A percentile compares a stretch with the other conserved stretches of the same genome.
Conservation (phyloP, 2,113 vertebrate species). For the Tyto alba region DNA sequence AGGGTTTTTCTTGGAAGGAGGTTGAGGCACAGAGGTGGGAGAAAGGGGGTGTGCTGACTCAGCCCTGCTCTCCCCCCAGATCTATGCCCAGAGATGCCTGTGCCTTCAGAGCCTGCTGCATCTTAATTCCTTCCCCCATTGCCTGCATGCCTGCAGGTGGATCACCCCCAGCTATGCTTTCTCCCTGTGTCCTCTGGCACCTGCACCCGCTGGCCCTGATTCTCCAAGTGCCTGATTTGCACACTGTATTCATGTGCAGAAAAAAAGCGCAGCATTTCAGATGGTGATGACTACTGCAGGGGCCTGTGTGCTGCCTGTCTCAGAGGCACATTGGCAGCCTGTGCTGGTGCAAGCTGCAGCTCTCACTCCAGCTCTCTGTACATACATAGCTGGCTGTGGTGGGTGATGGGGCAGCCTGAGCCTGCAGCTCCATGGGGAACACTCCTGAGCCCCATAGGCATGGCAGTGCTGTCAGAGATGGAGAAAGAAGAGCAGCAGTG, state of each 20-base stretch:
- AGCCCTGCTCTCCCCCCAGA: background rate
- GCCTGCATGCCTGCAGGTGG: background rate
- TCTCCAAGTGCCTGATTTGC: background rate
- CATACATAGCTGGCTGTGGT: background rate
- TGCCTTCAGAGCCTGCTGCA: background rate
- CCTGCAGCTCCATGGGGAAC: background rate
- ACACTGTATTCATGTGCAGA: background rate
- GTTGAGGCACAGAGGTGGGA: background rate
- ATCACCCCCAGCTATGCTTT: background rate
- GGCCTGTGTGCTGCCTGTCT: background rate
- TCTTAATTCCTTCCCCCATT: background rate
- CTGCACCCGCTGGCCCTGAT: background rate
- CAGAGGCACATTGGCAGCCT: background rate
- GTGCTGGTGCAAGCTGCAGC: fast-evolving
- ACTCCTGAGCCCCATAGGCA: fast-evolving
- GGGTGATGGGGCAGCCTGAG: background rate
- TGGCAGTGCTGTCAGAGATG: too few relatives aligned
- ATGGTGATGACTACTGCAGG: background rate
- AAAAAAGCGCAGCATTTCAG: background rate
- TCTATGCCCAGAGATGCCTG: background rate
- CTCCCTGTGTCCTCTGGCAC: background rate
- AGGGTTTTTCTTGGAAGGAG: background rate
- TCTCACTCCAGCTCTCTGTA: background rate
- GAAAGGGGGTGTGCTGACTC: background rate
- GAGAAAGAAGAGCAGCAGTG: background rate